Percentiles rank a stretch among this genome's conserved stretches.
Conservation (phyloP, 2,797 vertebrate species). For the Lepidocolaptes lacrymiger region DNA sequence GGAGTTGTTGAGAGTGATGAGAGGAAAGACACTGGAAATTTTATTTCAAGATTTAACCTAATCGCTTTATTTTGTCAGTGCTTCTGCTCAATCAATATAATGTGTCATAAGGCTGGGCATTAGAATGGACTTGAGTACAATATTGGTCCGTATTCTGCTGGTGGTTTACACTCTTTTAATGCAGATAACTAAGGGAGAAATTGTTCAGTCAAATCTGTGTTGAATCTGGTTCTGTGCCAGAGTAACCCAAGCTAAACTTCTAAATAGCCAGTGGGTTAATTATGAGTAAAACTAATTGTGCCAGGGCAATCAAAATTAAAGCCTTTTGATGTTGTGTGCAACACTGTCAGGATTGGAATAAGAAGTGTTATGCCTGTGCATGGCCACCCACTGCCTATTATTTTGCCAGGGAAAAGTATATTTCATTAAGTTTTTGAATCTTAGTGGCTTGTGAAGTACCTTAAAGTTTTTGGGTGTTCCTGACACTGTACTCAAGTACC, state of each 20-base stretch:
- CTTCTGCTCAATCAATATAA: background rate
- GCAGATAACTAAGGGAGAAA: background rate
- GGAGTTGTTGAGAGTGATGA: background rate
- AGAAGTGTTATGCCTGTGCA: background rate
- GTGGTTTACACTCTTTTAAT: background rate
- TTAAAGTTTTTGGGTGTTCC: background rate
- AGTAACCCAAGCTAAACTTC: background rate
- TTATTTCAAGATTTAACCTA: background rate
- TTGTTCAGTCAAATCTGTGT: background rate
- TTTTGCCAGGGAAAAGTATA: background rate
- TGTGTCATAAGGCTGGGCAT: background rate
- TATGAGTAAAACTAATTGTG: background rate
- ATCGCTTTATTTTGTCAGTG: background rate
- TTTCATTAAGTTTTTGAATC: background rate
- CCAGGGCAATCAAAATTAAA: background rate
- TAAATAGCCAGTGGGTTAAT: background rate
- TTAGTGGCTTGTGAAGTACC: background rate
- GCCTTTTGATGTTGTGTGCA: background rate
- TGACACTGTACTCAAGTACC: background rate
- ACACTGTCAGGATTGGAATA: background rate
- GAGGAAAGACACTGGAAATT: background rate
- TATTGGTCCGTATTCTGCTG: background rate
- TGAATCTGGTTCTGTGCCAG: background rate
- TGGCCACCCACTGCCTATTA: background rate
- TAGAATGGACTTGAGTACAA: background rate